Percentiles rank a stretch among this genome's conserved stretches.
phyloP scores from a whole-genome alignment of 2,888 invertebrate genomes.

The Pomacea canaliculata region DNA sequence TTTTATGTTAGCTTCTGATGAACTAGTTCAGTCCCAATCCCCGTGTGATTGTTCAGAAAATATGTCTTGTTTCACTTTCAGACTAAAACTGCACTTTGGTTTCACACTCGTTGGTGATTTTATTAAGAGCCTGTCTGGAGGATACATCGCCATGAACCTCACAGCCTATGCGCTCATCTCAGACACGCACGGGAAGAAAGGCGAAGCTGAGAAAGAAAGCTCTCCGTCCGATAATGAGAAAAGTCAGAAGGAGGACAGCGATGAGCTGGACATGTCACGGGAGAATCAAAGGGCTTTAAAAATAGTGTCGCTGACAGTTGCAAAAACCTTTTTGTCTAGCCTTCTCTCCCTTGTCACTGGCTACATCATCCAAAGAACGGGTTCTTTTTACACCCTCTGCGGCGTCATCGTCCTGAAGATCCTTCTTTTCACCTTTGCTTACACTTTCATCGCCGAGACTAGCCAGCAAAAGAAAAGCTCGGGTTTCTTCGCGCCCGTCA shows the following conservation, averaged over 20 bases:
- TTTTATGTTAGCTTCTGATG: too few species aligned
- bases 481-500: neutral
- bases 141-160: neutral
- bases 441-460: neutral
- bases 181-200: neutral
- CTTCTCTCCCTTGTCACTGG: neutral
- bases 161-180: neutral
- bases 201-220: too few species aligned
- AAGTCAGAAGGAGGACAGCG: neutral
- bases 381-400: neutral
- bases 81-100: neutral
- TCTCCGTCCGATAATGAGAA: neutral
- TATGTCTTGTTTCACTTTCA: neutral
- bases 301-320: neutral
- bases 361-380: neutral
- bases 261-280: neutral
- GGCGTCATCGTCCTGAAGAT: neutral
- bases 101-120: neutral
- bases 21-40: too few species aligned
- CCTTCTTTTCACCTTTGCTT: neutral
- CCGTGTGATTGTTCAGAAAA: too few species aligned
- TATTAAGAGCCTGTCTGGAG: neutral
- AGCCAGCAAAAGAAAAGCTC: neutral
- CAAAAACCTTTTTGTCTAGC: neutral
- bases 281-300: neutral